phyloP scores from a whole-genome alignment of 2,797 vertebrate species.

The Myotis findleyi region DNA sequence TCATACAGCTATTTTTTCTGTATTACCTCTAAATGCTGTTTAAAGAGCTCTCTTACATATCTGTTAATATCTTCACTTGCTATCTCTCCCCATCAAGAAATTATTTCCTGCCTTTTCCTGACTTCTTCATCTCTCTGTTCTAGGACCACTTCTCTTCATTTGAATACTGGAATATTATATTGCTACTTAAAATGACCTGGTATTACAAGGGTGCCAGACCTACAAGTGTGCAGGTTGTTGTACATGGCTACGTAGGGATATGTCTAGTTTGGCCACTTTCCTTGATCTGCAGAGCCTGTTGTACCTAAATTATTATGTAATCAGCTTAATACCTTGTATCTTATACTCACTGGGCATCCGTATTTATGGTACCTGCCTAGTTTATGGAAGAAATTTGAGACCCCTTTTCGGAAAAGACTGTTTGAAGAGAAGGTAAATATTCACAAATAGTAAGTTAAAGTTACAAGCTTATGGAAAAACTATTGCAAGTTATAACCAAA shows the following conservation, averaged over 20 bases:
- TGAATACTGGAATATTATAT: not conserved
- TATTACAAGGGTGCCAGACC: not conserved
- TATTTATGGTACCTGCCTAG: not conserved
- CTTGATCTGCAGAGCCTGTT: not conserved
- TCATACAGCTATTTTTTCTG: not conserved
- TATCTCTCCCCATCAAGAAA: not conserved
- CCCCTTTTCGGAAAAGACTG: not conserved
- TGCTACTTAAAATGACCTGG: slow-evolving; percentile 11
- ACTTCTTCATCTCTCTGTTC: not conserved
- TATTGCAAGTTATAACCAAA: not conserved
- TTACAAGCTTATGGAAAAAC: not conserved
- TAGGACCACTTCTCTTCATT: not conserved
- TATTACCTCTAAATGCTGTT: not conserved
- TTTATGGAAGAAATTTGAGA: not conserved
- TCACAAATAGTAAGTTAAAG: not conserved
- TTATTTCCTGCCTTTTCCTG: not conserved
- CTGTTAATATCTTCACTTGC: not conserved
- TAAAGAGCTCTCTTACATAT: not conserved
- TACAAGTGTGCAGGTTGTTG: not conserved
- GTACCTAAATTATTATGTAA: not conserved
- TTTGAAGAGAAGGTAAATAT: slow-evolving; percentile 34
- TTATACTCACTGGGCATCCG: not conserved
- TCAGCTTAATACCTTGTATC: not conserved
- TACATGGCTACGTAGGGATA: not conserved
- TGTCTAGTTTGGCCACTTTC: not conserved